These are phyloP conservation scores for Catocala sponsa DNA, from an alignment of 2,888 invertebrate genomes.

Conservation along the genomic window DNA sequence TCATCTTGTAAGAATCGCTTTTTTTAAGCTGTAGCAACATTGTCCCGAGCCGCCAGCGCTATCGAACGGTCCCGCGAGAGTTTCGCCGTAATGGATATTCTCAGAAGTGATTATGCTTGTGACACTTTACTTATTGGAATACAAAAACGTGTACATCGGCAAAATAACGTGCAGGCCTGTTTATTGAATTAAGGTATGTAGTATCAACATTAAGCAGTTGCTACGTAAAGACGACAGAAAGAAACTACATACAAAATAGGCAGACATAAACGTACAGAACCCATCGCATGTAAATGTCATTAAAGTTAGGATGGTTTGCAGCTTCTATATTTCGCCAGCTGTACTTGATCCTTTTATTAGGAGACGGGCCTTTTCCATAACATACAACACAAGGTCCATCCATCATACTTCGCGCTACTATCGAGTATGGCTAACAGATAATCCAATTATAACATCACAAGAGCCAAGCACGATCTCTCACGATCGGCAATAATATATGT, in stretches of 20 bases:
- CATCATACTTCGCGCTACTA: too few relatives aligned
- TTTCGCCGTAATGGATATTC: constrained; percentile 49
- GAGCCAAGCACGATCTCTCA: too few relatives aligned
- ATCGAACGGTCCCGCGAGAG: constrained; percentile 48
- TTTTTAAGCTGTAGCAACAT: constrained; percentile 56
- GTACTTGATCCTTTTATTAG: too few relatives aligned
- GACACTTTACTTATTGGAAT: constrained; percentile 60
- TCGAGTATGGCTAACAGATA: too few relatives aligned
- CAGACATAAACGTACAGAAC: background rate
- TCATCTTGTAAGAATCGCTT: constrained; percentile 52
- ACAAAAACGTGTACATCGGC: background rate
- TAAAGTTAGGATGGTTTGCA: too few relatives aligned
- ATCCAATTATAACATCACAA: too few relatives aligned
- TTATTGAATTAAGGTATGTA: background rate
- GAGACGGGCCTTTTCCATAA: too few relatives aligned
- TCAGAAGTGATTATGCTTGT: constrained; percentile 65
- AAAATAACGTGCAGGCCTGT: background rate
- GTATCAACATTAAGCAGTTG: too few relatives aligned
- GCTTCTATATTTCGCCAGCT: too few relatives aligned
- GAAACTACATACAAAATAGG: background rate
- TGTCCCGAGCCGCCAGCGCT: constrained; percentile 56
- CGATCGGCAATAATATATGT: too few relatives aligned
- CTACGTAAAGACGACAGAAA: background rate
- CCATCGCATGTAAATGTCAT: too few relatives aligned
- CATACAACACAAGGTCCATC: too few relatives aligned